These are phyloP conservation scores for Dendrocopos noguchii DNA, from an alignment of 2,113 vertebrate genomes.

Conservation along the genomic window DNA sequence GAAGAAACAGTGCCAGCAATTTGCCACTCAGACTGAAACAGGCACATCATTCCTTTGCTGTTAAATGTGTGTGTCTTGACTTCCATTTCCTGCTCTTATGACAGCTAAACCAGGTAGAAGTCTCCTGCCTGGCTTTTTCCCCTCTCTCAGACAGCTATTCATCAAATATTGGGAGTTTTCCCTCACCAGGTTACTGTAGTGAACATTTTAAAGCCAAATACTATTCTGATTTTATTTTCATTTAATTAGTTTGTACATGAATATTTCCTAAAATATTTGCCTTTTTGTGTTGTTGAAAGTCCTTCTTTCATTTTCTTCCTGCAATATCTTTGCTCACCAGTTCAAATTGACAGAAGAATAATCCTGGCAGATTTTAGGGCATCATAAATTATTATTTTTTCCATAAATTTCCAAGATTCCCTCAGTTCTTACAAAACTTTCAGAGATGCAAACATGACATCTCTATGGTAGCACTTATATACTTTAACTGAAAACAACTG, in stretches of 20 bases:
- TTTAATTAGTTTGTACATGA: background rate
- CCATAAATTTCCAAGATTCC: background rate
- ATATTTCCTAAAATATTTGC: background rate
- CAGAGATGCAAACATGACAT: background rate
- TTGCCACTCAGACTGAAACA: fast-evolving
- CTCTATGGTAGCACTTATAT: background rate
- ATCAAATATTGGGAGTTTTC: background rate
- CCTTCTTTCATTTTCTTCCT: background rate
- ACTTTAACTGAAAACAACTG: background rate
- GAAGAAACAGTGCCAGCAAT: background rate
- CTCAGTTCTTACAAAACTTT: background rate
- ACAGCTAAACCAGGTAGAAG: background rate
- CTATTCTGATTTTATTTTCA: background rate
- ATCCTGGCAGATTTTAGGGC: background rate
- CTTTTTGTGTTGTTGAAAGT: background rate
- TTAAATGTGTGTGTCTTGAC: background rate
- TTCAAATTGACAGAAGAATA: background rate
- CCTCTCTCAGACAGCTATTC: background rate
- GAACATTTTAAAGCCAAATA: background rate
- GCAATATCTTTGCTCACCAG: background rate
- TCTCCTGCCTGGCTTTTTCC: background rate
- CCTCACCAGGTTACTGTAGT: background rate
- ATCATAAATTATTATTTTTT: background rate
- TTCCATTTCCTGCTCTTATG: background rate
- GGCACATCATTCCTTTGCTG: background rate